Conservation (phyloP, 2,888 invertebrate genomes). For the Chymomyza fuscimana region DNA sequence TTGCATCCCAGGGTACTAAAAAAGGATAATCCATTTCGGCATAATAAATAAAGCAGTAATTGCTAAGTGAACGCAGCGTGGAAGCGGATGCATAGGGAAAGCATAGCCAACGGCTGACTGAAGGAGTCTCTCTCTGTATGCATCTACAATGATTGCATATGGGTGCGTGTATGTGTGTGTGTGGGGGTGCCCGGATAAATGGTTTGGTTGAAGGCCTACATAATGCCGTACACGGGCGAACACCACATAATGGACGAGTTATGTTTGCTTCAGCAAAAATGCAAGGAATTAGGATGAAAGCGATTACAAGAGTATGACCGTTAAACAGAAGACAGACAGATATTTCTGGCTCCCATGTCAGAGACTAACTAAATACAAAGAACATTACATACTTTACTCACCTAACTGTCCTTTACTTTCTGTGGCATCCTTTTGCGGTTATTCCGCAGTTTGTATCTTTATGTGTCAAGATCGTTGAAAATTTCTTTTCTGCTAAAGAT, state of each 20-base stretch:
- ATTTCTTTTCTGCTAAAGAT: neutral
- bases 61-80: conserved; percentile 61
- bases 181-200: neutral
- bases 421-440: no score
- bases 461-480: neutral
- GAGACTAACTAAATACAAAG: neutral
- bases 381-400: neutral
- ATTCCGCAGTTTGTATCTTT: neutral
- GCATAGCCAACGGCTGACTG: conserved; percentile 1
- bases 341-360: neutral
- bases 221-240: conserved; percentile 21
- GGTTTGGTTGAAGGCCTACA: neutral
- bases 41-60: conserved; percentile 74
- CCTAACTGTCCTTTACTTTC: no score
- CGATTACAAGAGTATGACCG: conserved; percentile 6
- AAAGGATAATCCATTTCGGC: conserved; percentile 76
- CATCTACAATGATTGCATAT: neutral
- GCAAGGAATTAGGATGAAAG: conserved; percentile 43
- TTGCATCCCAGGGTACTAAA: conserved; percentile 62
- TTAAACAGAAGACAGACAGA: conserved; percentile 40
- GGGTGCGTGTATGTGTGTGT: conserved; percentile 2
- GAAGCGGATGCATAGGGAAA: neutral
- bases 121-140: conserved; percentile 4
- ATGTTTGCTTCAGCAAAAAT: conserved; percentile 70
- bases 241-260: conserved; percentile 61